phyloP scores from a whole-genome alignment of 1,140 invertebrate species.

The Aricia agestis region DNA sequence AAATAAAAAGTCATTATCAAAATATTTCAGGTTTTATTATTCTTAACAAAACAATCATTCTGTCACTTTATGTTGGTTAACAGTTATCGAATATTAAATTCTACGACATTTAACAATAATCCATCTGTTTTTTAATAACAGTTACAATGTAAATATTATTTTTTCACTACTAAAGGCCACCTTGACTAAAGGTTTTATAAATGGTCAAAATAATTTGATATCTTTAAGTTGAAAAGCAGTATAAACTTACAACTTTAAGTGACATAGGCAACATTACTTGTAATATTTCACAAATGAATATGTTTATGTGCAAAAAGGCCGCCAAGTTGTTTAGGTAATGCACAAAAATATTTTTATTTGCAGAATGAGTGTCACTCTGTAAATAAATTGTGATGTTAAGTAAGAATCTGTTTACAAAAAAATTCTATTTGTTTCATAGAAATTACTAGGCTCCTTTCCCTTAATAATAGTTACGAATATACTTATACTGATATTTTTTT shows the following conservation, averaged over 20 bases:
- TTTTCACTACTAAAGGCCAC: constrained; percentile 4
- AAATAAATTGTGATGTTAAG: background rate
- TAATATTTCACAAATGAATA: background rate
- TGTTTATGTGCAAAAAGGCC: background rate
- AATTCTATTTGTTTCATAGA: background rate
- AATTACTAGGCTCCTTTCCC: background rate
- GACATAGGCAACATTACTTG: background rate
- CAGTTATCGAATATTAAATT: constrained; percentile 34
- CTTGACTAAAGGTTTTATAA: background rate
- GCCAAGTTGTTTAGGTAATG: background rate
- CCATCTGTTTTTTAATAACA: constrained; percentile 15
- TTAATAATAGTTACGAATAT: background rate
- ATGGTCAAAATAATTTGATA: background rate
- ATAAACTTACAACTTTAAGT: background rate
- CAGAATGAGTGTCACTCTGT: background rate
- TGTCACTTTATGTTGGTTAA: constrained; percentile 60
- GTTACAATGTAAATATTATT: background rate
- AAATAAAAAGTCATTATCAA: constrained; percentile 45
- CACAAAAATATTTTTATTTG: background rate
- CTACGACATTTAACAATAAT: constrained; percentile 26
- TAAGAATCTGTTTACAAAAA: background rate
- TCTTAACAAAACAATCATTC: constrained; percentile 58
- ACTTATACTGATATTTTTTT: background rate
- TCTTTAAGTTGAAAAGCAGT: background rate
- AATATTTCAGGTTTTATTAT: constrained; percentile 57